Base-by-base conservation (phyloP, 2,888 invertebrate genomes). In the Ischnus inquisitorius region DNA sequence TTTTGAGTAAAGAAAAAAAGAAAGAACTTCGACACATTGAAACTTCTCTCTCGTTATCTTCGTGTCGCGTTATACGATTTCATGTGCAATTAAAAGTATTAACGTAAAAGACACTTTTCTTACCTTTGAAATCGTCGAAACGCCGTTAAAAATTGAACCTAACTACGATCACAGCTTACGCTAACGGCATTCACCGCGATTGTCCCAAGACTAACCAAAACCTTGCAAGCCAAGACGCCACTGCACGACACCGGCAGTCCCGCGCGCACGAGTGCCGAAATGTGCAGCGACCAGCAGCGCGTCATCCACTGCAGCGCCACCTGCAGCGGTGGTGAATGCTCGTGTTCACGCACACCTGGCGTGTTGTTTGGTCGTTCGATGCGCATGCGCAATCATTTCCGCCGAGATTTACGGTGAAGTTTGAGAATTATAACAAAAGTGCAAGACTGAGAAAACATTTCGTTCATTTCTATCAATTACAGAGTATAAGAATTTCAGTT, bases 91-190 rank as follows among this genome's bases (percentile, higher is more conserved):
- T 1, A 14, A 54, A 34, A n/a, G 12, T 51, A 69, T 28, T 5
- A 3, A 54, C 25, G 12, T 51, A 69, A n/a, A 41, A 71, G 51
- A 75, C 22, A 16, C 19, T 64, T 34, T 14, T n/a, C n/a, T 80
- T 67, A 80, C 79, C 79, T 16, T 60, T 41, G 14, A 22, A 39
- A 57, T 48, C 10, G 65, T 51, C 25, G 65, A 64, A 65, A 51
- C 51, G 39, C 12, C 22, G 22, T 34, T 54, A 4, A 10, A 54
- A 54, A 54, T 6, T 19, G 3, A 12, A 57, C 8, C 67, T 25
- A 39, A 43, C 10, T 48, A 22, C 10, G 48, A 60, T 48, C 12
- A 19, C 39, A 4, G 12, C 54, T 54, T 19, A 10, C 2, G 10
- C 3, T 3, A 54, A 0, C 54, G 19, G 19, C 22, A 54, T 19